These are phyloP conservation scores for Aricia agestis DNA, from an alignment of 1,140 invertebrate genomes.

Conservation along the genomic window DNA sequence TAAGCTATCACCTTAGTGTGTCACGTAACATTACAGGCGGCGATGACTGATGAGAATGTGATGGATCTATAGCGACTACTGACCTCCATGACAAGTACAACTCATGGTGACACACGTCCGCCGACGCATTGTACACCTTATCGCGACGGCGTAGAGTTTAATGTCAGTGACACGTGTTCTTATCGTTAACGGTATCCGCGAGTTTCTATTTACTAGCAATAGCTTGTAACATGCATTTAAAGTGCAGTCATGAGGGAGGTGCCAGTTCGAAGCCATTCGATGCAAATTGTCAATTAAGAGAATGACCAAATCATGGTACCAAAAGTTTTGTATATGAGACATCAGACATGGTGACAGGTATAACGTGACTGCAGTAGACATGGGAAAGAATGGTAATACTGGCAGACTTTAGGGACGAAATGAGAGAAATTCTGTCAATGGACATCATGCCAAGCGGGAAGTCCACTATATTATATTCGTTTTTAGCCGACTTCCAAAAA, in stretches of 20 bases:
- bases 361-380: too few species aligned
- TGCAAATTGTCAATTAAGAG: too few species aligned
- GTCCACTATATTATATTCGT: too few species aligned
- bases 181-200: slow-evolving; percentile 5
- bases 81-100: slow-evolving; percentile 7
- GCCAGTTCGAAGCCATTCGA: not conserved
- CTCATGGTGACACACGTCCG: slow-evolving; percentile 3
- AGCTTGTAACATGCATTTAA: not conserved
- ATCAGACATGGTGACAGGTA: too few species aligned
- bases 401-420: too few species aligned
- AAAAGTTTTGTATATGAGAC: too few species aligned
- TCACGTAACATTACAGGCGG: not conserved
- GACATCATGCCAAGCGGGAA: too few species aligned
- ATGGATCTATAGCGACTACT: not conserved
- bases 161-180: not conserved
- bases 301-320: too few species aligned
- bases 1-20: not conserved
- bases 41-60: slow-evolving; percentile 3
- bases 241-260: not conserved
- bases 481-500: too few species aligned
- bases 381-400: too few species aligned
- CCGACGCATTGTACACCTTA: not conserved
- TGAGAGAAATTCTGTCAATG: too few species aligned
- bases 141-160: not conserved
- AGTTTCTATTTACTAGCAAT: slow-evolving; percentile 14